Base-by-base conservation (phyloP, 1,140 invertebrate species). In the Luehdorfia chinensis region DNA sequence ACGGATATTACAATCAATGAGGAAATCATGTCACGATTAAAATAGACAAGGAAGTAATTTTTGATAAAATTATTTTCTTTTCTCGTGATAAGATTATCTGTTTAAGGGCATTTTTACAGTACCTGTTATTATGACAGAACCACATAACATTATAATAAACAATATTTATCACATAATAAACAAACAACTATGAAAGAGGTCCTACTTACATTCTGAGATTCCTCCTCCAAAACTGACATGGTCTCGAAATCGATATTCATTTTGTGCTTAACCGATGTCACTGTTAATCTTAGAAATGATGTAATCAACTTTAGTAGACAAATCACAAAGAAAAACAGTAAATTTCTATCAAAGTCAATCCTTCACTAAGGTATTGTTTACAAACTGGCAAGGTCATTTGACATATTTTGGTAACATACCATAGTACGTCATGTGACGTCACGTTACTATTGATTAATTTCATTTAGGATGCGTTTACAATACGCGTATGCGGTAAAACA, bases 341-440 rank as follows among this genome's bases (percentile, higher is more conserved):
- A 62, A 57, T 46, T 52, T 61, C 12, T 55, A 55, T 52, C 39
- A 58, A 66, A 60, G 55, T 32, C 27, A 56, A 39, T 47, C 52
- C 53, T 51, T 51, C 52, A 16, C 39, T 14, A 57, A 70, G 44
- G 59, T 78, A 78, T 79, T 85, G 81, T 85, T 85, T 85, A 85
- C 81, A 84, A 85, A 85, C 72, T 83, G 54, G 72, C 78, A 83
- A 85, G 78, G 80, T 84, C 80, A 83, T 66, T 84, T 78, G 76
- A 80, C 75, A 80, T 84, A 81, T 79, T 81, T 81, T 81, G 74
- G 74, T 79, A 74, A 71, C 71, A 62, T 48, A 60, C 66, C 53
- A 73, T 78, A 74, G 68, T 68, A 64, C 55, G 60, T 70, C 60
- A 64, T 44, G 19, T 51, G 53, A 69, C 59, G 62, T 66, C 59